Percentiles rank a stretch among this genome's conserved stretches.
These are phyloP conservation scores for Melitaea athalia DNA, from an alignment of 2,888 invertebrate species.

Conservation along the genomic window DNA sequence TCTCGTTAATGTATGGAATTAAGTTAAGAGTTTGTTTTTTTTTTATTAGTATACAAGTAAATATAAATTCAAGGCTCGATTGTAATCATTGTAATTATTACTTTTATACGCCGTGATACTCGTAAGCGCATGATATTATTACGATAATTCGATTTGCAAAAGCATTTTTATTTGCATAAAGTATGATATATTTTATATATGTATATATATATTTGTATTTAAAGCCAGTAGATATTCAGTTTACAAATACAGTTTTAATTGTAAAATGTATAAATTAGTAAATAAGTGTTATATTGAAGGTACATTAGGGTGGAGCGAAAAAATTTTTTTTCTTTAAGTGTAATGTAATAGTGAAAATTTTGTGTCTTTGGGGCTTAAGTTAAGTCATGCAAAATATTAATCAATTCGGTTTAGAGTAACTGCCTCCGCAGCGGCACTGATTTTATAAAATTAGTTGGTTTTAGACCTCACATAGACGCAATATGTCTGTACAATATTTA, in stretches of 20 bases:
- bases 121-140: conserved; percentile 6
- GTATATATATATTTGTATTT: not conserved
- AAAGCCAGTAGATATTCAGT: not conserved
- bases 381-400: too few species aligned
- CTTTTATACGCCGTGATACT: conserved; percentile 5
- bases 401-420: too few species aligned
- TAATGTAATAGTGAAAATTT: too few species aligned
- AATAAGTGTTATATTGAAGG: not conserved
- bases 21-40: not conserved
- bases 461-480: too few species aligned
- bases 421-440: too few species aligned
- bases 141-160: conserved; percentile 3
- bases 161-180: conserved; percentile 2
- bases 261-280: not conserved
- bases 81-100: not conserved
- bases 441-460: too few species aligned
- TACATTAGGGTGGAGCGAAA: too few species aligned
- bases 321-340: too few species aligned
- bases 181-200: conserved; percentile 1
- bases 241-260: not conserved
- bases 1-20: not conserved
- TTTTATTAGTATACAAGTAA: not conserved
- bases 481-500: too few species aligned
- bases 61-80: conserved; percentile 1
- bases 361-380: too few species aligned